phyloP scores from a whole-genome alignment of 2,797 vertebrate genomes.

The Artibeus jamaicensis region DNA sequence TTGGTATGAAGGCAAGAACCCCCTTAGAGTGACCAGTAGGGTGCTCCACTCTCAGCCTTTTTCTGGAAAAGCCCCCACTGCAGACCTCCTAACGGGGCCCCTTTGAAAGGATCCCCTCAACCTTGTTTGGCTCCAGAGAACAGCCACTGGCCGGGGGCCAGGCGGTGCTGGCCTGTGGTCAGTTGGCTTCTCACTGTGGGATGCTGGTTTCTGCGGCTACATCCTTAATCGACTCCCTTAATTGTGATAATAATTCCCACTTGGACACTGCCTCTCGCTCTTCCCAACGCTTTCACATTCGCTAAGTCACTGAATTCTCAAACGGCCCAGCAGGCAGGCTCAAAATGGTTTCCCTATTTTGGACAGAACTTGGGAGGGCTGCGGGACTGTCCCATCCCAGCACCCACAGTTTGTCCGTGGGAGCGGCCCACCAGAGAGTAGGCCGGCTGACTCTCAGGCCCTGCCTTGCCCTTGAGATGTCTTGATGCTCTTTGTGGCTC shows the following conservation, averaged over 20 bases:
- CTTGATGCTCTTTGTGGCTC: background rate
- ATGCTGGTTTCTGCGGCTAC: background rate
- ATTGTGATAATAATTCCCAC: background rate
- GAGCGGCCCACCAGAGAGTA: background rate
- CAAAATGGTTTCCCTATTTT: background rate
- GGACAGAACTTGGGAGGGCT: background rate
- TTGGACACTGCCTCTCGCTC: background rate
- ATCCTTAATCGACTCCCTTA: background rate
- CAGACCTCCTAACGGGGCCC: background rate
- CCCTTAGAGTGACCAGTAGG: background rate
- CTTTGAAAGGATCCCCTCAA: background rate
- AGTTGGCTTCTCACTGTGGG: background rate
- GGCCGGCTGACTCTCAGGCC: background rate
- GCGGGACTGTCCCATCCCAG: fast-evolving
- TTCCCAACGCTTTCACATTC: background rate
- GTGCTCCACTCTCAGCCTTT: background rate
- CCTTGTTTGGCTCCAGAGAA: background rate
- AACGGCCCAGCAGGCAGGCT: background rate
- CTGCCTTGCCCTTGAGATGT: fast-evolving
- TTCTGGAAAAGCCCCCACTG: background rate
- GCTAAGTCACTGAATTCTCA: background rate
- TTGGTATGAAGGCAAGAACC: background rate
- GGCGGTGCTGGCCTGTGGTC: background rate
- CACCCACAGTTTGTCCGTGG: fast-evolving
- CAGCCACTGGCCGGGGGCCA: background rate